Base-by-base conservation (phyloP, 1,140 invertebrate genomes). In the Goniozus legneri region DNA sequence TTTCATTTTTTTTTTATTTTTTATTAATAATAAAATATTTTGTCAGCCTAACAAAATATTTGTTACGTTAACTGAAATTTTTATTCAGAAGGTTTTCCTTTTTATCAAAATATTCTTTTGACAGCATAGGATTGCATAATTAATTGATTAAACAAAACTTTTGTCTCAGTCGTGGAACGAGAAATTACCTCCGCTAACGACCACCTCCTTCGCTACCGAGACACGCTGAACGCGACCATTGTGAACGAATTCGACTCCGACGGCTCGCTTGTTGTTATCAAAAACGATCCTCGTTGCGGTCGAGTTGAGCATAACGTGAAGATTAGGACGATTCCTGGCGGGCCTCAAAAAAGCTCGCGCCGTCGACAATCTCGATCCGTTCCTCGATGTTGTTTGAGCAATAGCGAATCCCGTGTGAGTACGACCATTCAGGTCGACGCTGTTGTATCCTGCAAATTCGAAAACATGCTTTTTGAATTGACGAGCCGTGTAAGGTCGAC, bases 331-430 rank as follows among this genome's bases (percentile, higher is more conserved):
- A 31, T 84, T 76, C 55, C 82, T 79, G 12, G 86, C 88, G 0
- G 93, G 91, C 18, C 89, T 76, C 1, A 97, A 75, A 71, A 92
- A 97, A 0, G 89, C 92, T 35, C 85, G 79, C 0, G 87, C 82
- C 0, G 85, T 82, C 51, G 88, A 93, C 44, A 93, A 82, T 3
- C 94, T 80, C 0, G 89, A 90, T 1, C 94, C 94, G 63, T 94
- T 88, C 44, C 89, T 80, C 38, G 89, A 89, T 0, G 91, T 96
- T 19, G 85, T 94, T 78, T 92, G 94, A 2, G 85, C 89, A 38
- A 92, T 91, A 19, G 83, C 79, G 59, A 93, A 92, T 1, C 90
- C 89, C 0, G 86, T 87, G 53, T 88, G 84, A 3, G 80, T 79
- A 10, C 82, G 82, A 3, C 92, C 92, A 72, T 95, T 94, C n/a